Conservation (phyloP, 1,140 invertebrate species). For the Calycopis cecrops region DNA sequence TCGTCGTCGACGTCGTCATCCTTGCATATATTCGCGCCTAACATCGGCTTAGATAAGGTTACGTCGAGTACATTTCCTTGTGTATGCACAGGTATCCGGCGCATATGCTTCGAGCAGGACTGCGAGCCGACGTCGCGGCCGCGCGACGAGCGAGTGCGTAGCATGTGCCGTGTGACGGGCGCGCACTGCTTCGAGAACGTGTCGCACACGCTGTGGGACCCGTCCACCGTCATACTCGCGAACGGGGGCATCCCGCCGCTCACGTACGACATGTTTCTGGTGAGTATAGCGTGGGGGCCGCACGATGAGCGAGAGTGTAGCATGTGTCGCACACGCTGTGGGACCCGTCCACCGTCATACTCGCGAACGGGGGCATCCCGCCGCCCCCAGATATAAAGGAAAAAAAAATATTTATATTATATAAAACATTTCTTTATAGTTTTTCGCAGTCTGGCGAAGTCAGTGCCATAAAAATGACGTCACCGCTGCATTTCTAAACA, state of each 20-base stretch:
- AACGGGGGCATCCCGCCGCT: constrained; percentile 84
- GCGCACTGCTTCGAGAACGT: constrained; percentile 78
- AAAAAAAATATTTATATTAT: too few relatives aligned
- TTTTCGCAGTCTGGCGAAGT: too few relatives aligned
- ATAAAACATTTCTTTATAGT: too few relatives aligned
- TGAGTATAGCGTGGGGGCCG: constrained; percentile 66
- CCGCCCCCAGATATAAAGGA: too few relatives aligned
- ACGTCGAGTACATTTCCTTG: background rate
- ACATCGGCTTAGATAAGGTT: background rate
- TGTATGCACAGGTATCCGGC: constrained; percentile 55
- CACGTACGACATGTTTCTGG: constrained; percentile 85
- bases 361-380: constrained; percentile 81
- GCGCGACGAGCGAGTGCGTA: constrained; percentile 78
- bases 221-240: constrained; percentile 78
- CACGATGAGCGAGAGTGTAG: constrained; percentile 75
- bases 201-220: constrained; percentile 85
- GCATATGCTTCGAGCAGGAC: constrained; percentile 81
- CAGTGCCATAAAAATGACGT: too few relatives aligned
- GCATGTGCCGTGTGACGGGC: constrained; percentile 74
- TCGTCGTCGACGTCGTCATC: too few relatives aligned
- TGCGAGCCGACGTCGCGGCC: constrained; percentile 82
- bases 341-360: constrained; percentile 79
- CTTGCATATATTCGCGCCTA: too few relatives aligned
- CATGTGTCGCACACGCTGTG: constrained; percentile 84
- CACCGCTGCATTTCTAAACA: too few relatives aligned